These are phyloP conservation scores for Ctenomys sociabilis DNA, from an alignment of 2,113 vertebrate species.

Conservation along the genomic window DNA sequence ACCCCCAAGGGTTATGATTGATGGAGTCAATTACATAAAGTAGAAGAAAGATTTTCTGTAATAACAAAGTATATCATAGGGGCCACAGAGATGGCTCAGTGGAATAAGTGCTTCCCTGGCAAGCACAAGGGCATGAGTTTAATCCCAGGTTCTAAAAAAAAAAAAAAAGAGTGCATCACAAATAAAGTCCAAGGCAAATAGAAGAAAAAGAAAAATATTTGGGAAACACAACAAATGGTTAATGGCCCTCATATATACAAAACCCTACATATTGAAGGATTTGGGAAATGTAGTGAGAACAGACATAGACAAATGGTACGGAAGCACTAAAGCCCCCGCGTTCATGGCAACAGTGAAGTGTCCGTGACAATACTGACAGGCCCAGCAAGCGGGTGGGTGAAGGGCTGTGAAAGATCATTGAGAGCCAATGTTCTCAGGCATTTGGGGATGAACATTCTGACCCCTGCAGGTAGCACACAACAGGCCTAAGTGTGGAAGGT, in stretches of 20 bases:
- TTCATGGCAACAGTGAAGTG: neutral
- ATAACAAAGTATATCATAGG: too few relatives aligned
- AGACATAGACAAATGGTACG: neutral
- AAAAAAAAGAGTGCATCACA: neutral
- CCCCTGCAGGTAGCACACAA: neutral
- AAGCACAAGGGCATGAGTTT: too few relatives aligned
- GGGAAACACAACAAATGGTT: constrained; percentile 7
- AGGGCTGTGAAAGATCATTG: neutral
- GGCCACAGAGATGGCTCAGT: too few relatives aligned
- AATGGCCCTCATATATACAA: neutral
- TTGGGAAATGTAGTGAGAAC: neutral
- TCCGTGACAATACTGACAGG: neutral
- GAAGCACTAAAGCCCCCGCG: neutral
- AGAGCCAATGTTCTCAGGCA: neutral
- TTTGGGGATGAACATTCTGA: neutral
- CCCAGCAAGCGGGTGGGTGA: neutral
- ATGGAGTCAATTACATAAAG: neutral
- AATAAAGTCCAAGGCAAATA: neutral
- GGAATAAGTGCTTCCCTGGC: too few relatives aligned
- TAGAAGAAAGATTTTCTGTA: constrained; percentile 18
- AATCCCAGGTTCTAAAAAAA: too few relatives aligned
- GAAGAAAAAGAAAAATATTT: neutral
- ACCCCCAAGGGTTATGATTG: neutral
- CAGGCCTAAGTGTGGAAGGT: neutral
- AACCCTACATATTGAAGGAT: neutral